phyloP scores from a whole-genome alignment of 1,140 invertebrate species.

The Amphibalanus amphitrite region DNA sequence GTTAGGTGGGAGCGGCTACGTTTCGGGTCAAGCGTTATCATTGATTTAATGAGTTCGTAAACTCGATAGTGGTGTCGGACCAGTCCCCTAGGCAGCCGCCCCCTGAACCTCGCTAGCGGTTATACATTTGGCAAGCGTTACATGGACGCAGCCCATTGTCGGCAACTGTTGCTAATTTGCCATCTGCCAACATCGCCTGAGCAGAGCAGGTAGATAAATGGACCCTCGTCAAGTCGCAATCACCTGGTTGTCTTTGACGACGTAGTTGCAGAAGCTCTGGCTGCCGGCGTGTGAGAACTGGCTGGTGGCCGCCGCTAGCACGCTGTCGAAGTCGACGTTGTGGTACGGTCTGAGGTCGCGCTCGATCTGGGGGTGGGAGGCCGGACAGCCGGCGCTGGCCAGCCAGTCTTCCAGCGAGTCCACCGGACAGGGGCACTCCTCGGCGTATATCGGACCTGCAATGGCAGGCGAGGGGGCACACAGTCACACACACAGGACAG shows the following conservation, averaged over 20 bases:
- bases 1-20: too few relatives aligned
- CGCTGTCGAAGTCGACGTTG: slow-evolving; percentile 48
- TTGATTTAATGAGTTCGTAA: too few relatives aligned
- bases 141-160: too few relatives aligned
- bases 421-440: slow-evolving; percentile 68
- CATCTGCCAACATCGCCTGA: too few relatives aligned
- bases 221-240: too few relatives aligned
- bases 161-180: too few relatives aligned
- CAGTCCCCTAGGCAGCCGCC: too few relatives aligned
- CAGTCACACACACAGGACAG: not conserved
- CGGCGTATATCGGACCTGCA: slow-evolving; percentile 51
- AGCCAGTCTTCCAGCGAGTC: slow-evolving; percentile 45
- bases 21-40: slow-evolving; percentile 14
- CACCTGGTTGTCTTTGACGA: slow-evolving; percentile 62
- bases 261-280: slow-evolving; percentile 79
- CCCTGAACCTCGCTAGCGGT: slow-evolving; percentile 17
- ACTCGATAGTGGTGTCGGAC: too few relatives aligned
- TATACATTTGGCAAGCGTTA: too few relatives aligned
- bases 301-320: slow-evolving; percentile 41
- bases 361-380: slow-evolving; percentile 48
- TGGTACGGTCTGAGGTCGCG: slow-evolving; percentile 52
- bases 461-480: slow-evolving; percentile 21
- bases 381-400: slow-evolving; percentile 43
- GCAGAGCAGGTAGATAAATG: too few relatives aligned
- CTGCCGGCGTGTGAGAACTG: slow-evolving; percentile 51